Conservation (phyloP, 2,888 invertebrate species). For the Pseudococcus jackbeardsleyi region DNA sequence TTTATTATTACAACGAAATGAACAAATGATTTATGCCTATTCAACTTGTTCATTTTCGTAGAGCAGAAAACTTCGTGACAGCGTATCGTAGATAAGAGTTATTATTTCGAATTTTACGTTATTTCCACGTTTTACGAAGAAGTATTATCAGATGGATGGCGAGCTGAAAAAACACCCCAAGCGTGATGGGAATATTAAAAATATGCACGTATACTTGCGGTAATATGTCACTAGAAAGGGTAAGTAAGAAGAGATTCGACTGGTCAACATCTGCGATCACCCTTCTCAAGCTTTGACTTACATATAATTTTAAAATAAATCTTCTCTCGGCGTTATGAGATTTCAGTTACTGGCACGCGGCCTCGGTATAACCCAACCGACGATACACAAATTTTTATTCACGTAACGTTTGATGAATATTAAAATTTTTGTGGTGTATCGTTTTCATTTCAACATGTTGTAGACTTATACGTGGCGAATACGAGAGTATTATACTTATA, state of each 20-base stretch:
- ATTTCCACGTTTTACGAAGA: slow-evolving; percentile 42
- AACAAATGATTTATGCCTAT: slow-evolving; percentile 29
- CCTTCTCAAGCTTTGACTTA: slow-evolving; percentile 55
- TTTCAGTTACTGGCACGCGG: slow-evolving; percentile 20
- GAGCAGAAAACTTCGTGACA: slow-evolving; percentile 16
- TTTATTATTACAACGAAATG: not conserved
- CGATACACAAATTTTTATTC: slow-evolving; percentile 53
- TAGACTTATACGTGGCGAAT: not conserved
- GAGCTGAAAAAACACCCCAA: slow-evolving; percentile 38
- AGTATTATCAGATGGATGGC: slow-evolving; percentile 47
- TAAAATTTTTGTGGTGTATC: slow-evolving; percentile 8
- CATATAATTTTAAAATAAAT: slow-evolving; percentile 55
- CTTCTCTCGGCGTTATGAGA: slow-evolving; percentile 50
- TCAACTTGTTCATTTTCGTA: not conserved
- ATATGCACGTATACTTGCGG: slow-evolving; percentile 55
- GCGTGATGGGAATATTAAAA: slow-evolving; percentile 54
- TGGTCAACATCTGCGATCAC: slow-evolving; percentile 64
- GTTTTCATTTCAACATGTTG: slow-evolving; percentile 9
- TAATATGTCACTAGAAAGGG: slow-evolving; percentile 58
- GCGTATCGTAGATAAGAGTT: slow-evolving; percentile 1
- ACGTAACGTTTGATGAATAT: slow-evolving; percentile 57
- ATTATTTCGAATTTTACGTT: slow-evolving; percentile 39
- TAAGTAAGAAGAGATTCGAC: slow-evolving; percentile 52
- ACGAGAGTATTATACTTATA: slow-evolving; percentile 1
- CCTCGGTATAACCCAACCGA: not conserved